Evolutionary conservation across 1,140 invertebrate species (phyloP), one percentile per base, ranked within the genome.

Genomic region (Camponotus vicinus): DNA sequence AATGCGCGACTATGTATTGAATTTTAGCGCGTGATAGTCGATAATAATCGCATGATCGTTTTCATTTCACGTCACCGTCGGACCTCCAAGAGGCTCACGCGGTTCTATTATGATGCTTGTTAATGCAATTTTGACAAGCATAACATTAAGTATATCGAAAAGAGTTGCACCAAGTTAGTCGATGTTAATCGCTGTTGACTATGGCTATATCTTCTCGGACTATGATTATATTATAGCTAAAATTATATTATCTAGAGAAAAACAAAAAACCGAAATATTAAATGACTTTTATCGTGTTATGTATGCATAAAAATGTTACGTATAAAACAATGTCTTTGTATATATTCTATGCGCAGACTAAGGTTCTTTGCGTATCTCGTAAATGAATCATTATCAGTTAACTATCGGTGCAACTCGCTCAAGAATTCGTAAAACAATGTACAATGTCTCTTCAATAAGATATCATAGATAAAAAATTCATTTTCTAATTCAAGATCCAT

Each of bases 61-160:
- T 70, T 73, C 34, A 7, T 80, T 80, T 66, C 57, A 70, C 66
- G 8, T 79, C 80, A 21, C 67, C 32, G 71, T 64, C 63, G 40
- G 34, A 49, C n/a, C 89, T 87, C 61, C 59, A 75, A 90, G 73
- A 75, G 55, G 21, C 78, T 71, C 57, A 40, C 67, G 27, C 8
- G 34, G 49, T 77, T 66, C 42, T 67, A 57, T 67, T 37, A 27
- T 82, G 11, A 82, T 34, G 11, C 13, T 71, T 73, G 27, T 75
- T 32, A 75, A 75, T 32, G 6, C 21, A 21, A 37, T 73, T 75
- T 83, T 45, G 3, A 2, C 67, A 13, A 83, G 27, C 32, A 21
- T 61, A 55, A 45, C 13, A n/a, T 82, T 82, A 42, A 71, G 6
- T 42, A 1, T 70, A 21, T 32, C 21, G 55, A 75, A 13, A 73